Evolutionary conservation across 2,113 vertebrate species (phyloP).

Genomic region (Callorhinus ursinus): DNA sequence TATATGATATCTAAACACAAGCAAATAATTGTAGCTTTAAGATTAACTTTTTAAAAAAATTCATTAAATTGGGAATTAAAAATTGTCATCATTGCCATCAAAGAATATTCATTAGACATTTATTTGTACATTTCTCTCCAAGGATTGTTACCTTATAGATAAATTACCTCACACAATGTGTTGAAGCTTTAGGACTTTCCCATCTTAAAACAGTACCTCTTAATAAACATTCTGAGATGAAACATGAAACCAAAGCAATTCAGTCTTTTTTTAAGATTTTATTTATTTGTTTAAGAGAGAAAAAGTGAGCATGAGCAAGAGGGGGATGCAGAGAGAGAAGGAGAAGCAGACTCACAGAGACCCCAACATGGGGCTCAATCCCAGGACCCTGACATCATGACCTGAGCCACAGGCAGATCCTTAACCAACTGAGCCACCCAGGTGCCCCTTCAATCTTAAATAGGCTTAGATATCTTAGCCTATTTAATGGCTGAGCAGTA

Average conservation of each 20-base stretch:
- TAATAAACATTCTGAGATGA: slow-evolving; percentile 50
- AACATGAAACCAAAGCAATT: slow-evolving; percentile 39
- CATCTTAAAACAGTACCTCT: slow-evolving; percentile 36
- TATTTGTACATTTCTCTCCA: slow-evolving; percentile 58
- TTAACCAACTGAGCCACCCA: not conserved
- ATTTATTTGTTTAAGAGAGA: not conserved
- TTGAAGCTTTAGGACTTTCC: slow-evolving; percentile 52
- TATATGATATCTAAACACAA: not conserved
- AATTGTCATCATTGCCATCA: slow-evolving; percentile 39
- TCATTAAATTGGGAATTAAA: slow-evolving; percentile 46
- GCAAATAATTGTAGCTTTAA: slow-evolving; percentile 28
- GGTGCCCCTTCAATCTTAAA: slow-evolving; percentile 7
- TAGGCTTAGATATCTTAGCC: slow-evolving; percentile 42
- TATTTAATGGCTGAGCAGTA: not conserved
- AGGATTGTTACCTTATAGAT: slow-evolving; percentile 42
- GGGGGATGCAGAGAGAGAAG: not conserved
- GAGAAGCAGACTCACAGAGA: not conserved
- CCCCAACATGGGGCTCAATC: not conserved
- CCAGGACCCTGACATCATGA: not conserved
- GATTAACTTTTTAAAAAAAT: not conserved
- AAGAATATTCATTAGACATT: slow-evolving; percentile 57
- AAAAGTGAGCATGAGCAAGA: not conserved
- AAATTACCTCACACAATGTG: slow-evolving; percentile 56
- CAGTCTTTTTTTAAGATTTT: not conserved
- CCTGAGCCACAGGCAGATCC: not conserved